Percentiles rank a stretch among this genome's conserved stretches.
Evolutionary conservation across 2,113 vertebrate genomes (phyloP).

Genomic region (Upupa epops): DNA sequence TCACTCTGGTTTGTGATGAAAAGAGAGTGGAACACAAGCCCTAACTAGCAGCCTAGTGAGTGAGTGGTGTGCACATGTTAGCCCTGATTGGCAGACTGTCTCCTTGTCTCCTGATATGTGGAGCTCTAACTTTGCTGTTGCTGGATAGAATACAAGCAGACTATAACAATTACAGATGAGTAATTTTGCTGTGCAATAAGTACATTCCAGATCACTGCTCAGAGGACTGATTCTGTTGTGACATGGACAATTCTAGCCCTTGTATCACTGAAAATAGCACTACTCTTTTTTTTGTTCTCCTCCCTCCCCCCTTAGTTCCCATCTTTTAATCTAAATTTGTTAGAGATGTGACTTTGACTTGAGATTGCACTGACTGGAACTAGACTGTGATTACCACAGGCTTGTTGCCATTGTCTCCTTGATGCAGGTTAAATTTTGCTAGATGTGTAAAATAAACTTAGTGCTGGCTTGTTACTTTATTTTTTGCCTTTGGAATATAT

Average conservation of each 20-base stretch:
- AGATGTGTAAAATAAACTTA: background rate
- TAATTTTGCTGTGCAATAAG: background rate
- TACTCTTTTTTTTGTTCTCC: background rate
- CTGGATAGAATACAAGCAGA: slow-evolving; percentile 3
- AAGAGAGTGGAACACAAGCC: background rate
- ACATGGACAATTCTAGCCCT: background rate
- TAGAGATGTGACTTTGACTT: background rate
- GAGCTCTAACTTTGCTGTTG: slow-evolving; percentile 35
- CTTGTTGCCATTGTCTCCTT: background rate
- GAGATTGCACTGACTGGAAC: background rate
- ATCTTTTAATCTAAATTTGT: background rate
- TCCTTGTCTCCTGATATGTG: slow-evolving; percentile 40
- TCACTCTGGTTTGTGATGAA: background rate
- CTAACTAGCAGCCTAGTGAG: background rate
- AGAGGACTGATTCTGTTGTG: background rate
- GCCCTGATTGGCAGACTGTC: background rate
- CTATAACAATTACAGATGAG: background rate
- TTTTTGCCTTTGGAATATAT: background rate
- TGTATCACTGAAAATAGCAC: background rate
- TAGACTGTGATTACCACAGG: background rate
- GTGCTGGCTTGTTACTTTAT: background rate
- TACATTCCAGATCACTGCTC: background rate
- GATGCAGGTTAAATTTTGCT: background rate
- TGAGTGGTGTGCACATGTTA: background rate
- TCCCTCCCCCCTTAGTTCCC: background rate